Percentiles rank a stretch among this genome's conserved stretches.
Evolutionary conservation across 2,888 invertebrate species (phyloP).

Genomic region (Hecatera dysodea): DNA sequence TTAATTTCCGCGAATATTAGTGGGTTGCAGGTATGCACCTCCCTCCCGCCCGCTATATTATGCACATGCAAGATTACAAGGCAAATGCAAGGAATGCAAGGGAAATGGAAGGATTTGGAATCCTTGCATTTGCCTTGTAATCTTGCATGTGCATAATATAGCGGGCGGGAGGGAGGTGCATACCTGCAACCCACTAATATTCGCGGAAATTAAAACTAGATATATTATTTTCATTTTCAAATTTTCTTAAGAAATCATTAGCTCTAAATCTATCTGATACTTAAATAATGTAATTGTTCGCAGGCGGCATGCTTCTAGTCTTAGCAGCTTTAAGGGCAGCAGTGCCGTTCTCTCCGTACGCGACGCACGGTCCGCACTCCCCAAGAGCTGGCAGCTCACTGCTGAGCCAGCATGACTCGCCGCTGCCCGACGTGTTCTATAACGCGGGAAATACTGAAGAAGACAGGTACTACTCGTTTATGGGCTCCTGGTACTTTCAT

Average conservation of each 20-base stretch:
- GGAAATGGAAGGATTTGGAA: too few species aligned
- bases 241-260: not conserved
- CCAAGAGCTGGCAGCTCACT: slow-evolving; percentile 87
- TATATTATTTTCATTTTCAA: too few species aligned
- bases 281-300: slow-evolving; percentile 7
- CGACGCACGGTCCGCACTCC: slow-evolving; percentile 86
- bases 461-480: slow-evolving; percentile 74
- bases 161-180: too few species aligned
- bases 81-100: too few species aligned
- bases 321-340: slow-evolving; percentile 85
- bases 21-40: too few species aligned
- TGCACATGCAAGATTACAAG: too few species aligned
- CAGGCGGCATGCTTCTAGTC: slow-evolving; percentile 85
- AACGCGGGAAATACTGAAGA: slow-evolving; percentile 85
- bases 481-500: slow-evolving; percentile 9
- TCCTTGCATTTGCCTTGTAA: too few species aligned
- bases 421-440: slow-evolving; percentile 86
- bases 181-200: too few species aligned
- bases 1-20: too few species aligned
- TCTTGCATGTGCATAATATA: too few species aligned
- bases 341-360: slow-evolving; percentile 87
- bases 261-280: not conserved
- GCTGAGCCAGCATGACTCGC: slow-evolving; percentile 87
- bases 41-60: too few species aligned
- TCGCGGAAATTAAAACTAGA: too few species aligned